Percentiles rank a stretch among this genome's conserved stretches.
Conservation (phyloP, 2,888 invertebrate genomes). For the Gymnoscelis rufifasciata region DNA sequence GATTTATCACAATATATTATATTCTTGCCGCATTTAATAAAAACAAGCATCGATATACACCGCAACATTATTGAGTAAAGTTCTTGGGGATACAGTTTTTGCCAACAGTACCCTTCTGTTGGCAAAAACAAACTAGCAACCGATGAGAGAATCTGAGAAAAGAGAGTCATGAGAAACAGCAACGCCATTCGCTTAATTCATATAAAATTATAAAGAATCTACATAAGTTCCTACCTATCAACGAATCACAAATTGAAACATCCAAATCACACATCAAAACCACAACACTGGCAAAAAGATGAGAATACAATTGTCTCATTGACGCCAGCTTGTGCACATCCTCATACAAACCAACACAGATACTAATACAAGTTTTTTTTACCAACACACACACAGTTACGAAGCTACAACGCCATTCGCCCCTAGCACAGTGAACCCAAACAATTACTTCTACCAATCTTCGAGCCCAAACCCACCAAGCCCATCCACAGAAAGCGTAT, state of each 20-base stretch:
- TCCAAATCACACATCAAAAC: constrained; percentile 24
- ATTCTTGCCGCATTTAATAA: too few species aligned
- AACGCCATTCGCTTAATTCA: too few species aligned
- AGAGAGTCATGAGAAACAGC: too few species aligned
- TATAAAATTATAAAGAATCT: not conserved
- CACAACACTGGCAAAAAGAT: constrained; percentile 49
- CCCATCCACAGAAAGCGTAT: constrained; percentile 40
- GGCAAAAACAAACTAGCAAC: too few species aligned
- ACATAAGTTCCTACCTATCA: too few species aligned
- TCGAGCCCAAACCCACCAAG: constrained; percentile 21
- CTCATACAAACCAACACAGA: constrained; percentile 26
- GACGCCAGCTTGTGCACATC: constrained; percentile 51
- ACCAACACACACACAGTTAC: constrained; percentile 58
- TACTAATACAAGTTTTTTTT: constrained; percentile 53
- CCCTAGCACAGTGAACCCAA: constrained; percentile 53
- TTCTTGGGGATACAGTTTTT: too few species aligned
- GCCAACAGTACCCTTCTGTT: too few species aligned
- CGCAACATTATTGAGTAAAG: too few species aligned
- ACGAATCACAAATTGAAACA: too few species aligned
- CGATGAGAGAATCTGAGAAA: too few species aligned
- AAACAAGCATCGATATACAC: too few species aligned
- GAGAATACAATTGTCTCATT: constrained; percentile 52
- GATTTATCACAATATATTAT: not conserved
- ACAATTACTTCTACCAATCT: constrained; percentile 43
- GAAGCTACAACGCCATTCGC: constrained; percentile 71